These are phyloP conservation scores for Takifugu bimaculatus DNA, from an alignment of 2,113 vertebrate genomes.

Conservation along the genomic window DNA sequence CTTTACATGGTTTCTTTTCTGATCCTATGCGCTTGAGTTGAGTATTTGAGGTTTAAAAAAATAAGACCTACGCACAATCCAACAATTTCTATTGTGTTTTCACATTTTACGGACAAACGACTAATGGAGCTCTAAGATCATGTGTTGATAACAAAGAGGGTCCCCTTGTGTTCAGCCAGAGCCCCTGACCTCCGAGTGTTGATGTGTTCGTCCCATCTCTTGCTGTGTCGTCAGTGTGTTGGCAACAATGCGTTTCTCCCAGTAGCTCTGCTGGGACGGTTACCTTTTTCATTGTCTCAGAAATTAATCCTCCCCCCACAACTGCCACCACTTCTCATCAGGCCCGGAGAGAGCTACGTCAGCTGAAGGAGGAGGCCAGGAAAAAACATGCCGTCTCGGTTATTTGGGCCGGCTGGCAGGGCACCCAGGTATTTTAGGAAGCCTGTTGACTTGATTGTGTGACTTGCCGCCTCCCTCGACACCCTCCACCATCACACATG, in stretches of 20 bases:
- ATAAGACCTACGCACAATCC: no score
- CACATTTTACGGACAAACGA: no score
- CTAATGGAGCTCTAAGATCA: no score
- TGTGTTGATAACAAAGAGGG: no score
- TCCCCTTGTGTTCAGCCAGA: no score
- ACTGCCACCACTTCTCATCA: slow-evolving; percentile 69
- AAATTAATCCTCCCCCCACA: slow-evolving; percentile 63
- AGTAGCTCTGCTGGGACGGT: slow-evolving; percentile 44
- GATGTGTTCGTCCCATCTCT: not conserved
- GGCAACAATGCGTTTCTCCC: not conserved
- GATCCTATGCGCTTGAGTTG: no score
- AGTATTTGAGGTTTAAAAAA: no score
- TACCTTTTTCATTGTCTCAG: slow-evolving; percentile 9
- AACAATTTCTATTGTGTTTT: no score
- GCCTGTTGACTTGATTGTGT: slow-evolving; percentile 65
- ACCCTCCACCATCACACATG: not conserved
- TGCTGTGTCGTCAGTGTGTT: slow-evolving; percentile 28
- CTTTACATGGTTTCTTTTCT: no score
- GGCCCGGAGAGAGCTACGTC: slow-evolving; percentile 94
- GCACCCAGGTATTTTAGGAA: slow-evolving; percentile 94
- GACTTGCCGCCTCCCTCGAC: slow-evolving; percentile 54
- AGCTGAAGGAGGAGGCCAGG: slow-evolving; percentile 92
- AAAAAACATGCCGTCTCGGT: slow-evolving; percentile 95
- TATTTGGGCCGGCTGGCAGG: slow-evolving; percentile 99
- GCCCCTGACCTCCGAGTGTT: no score